These are phyloP conservation scores for Petrocephalus zakoni DNA, from an alignment of 2,113 vertebrate species.

Conservation along the genomic window DNA sequence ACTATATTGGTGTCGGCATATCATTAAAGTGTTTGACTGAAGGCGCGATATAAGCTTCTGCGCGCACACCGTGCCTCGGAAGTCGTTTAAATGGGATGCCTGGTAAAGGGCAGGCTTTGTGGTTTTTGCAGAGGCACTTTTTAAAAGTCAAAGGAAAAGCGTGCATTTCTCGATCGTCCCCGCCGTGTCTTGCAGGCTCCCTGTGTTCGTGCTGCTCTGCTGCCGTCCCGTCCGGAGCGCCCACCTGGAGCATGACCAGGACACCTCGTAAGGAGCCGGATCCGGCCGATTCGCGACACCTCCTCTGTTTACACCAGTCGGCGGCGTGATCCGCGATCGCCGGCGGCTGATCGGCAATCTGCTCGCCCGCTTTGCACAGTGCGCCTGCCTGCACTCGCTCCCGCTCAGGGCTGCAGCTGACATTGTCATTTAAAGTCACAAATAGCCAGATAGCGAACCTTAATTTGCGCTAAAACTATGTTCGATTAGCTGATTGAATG, in stretches of 20 bases:
- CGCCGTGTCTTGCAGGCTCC: constrained; percentile 32
- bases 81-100: neutral
- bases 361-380: neutral
- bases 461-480: neutral
- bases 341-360: neutral
- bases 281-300: neutral
- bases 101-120: neutral
- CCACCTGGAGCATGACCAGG: constrained; percentile 60
- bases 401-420: neutral
- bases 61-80: neutral
- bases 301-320: neutral
- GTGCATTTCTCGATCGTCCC: neutral
- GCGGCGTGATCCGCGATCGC: neutral
- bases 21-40: neutral
- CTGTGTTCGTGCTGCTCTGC: constrained; percentile 33
- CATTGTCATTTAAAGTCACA: neutral
- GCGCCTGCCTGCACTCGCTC: neutral
- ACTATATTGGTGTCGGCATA: neutral
- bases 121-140: neutral
- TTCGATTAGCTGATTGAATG: no score
- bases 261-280: constrained; percentile 56
- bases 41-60: neutral
- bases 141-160: neutral
- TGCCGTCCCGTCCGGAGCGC: constrained; percentile 42
- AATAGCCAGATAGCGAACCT: neutral